Conservation (phyloP, 2,888 invertebrate species). For the Leucophora obtusa region DNA sequence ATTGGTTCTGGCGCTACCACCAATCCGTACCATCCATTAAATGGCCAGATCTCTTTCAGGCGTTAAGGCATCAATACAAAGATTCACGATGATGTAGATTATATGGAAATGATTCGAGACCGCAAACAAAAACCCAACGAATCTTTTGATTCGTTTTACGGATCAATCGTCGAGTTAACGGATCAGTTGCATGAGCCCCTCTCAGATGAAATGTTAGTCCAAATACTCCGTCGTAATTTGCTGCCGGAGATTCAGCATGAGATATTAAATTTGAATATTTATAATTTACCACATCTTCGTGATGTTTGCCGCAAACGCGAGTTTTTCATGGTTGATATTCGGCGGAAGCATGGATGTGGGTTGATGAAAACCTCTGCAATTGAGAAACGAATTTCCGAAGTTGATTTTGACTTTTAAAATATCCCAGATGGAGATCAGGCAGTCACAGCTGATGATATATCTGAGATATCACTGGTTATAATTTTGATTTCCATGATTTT, state of each 20-base stretch:
- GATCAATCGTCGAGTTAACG: constrained; percentile 4
- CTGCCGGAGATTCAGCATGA: background rate
- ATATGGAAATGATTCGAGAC: too few relatives aligned
- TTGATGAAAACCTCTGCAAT: background rate
- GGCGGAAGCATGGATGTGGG: too few relatives aligned
- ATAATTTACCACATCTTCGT: background rate
- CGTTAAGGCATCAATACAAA: constrained; percentile 6
- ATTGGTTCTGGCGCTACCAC: constrained; percentile 24
- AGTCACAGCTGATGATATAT: too few relatives aligned
- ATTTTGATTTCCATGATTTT: too few relatives aligned
- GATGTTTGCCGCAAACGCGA: too few relatives aligned
- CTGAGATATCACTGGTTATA: too few relatives aligned
- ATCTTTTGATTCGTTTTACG: too few relatives aligned
- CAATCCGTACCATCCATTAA: background rate
- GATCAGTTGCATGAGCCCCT: constrained; percentile 7
- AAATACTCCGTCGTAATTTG: constrained; percentile 6
- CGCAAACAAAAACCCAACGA: too few relatives aligned
- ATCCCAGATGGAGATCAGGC: too few relatives aligned
- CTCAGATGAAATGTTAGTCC: background rate
- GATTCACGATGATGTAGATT: too few relatives aligned
- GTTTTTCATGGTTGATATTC: background rate
- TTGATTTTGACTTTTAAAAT: too few relatives aligned
- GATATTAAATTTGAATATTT: background rate
- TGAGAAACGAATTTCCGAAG: background rate
- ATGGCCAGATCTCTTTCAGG: background rate